A percentile compares a stretch with the other conserved stretches of the same genome.
Evolutionary conservation across 2,888 invertebrate genomes (phyloP).

Genomic region (Piscicola geometra): DNA sequence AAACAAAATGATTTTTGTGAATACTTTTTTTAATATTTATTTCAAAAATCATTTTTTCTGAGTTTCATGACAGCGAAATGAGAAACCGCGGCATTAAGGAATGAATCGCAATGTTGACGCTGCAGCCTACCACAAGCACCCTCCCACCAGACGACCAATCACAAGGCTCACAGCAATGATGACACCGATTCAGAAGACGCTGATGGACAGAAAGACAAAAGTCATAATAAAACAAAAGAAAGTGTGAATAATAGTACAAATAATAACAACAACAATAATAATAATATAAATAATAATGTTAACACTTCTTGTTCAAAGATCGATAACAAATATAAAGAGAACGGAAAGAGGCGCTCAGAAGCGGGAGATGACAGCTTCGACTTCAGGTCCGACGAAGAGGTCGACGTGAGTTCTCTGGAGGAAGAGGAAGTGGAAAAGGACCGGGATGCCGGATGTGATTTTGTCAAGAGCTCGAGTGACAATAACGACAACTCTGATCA

Average conservation of each 20-base stretch:
- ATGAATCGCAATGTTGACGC: no score
- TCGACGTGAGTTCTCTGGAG: neutral
- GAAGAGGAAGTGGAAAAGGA: neutral
- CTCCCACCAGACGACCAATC: neutral
- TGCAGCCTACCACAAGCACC: no score
- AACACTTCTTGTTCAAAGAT: no score
- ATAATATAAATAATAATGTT: no score
- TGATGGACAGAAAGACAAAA: slow-evolving; percentile 1
- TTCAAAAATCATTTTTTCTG: no score
- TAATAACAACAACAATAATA: no score
- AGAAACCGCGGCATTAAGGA: no score
- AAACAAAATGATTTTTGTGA: no score
- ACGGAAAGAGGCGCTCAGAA: neutral
- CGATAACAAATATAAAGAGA: neutral
- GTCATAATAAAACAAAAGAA: no score
- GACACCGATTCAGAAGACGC: slow-evolving; percentile 1
- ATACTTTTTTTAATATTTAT: no score
- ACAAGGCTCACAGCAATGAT: neutral
- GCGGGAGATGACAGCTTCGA: neutral
- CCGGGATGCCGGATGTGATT: neutral
- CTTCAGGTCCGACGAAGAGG: neutral
- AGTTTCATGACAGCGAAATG: no score
- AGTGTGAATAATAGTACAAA: no score
- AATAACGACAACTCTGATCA: neutral
- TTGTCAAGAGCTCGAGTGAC: neutral